Percentiles rank a stretch among this genome's conserved stretches.
phyloP scores from a whole-genome alignment of 2,113 vertebrate species.

The Delphinus delphis region DNA sequence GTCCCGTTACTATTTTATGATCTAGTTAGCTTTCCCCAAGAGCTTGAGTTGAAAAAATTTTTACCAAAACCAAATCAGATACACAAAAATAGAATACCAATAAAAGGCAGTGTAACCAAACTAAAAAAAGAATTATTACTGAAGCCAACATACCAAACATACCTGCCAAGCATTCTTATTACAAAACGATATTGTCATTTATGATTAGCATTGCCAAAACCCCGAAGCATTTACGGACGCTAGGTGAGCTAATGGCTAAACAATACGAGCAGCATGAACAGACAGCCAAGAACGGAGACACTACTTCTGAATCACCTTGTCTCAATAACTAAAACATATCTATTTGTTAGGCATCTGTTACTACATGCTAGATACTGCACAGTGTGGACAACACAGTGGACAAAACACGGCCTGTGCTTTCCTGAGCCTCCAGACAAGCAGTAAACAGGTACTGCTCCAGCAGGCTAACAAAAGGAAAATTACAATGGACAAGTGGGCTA shows the following conservation, averaged over 20 bases:
- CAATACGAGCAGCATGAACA: conserved; percentile 53
- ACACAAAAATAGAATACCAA: conserved; percentile 61
- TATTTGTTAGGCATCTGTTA: neutral
- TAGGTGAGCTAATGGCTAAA: conserved; percentile 63
- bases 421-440: neutral
- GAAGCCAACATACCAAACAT: conserved; percentile 71
- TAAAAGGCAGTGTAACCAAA: conserved; percentile 57
- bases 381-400: neutral
- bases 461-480: neutral
- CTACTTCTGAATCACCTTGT: conserved; percentile 67
- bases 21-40: conserved; percentile 10
- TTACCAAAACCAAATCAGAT: conserved; percentile 55
- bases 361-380: neutral
- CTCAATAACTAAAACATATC: neutral
- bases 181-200: conserved; percentile 73
- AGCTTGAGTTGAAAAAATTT: conserved; percentile 17
- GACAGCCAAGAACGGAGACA: conserved; percentile 79
- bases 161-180: conserved; percentile 64
- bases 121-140: conserved; percentile 74
- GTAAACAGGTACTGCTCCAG: neutral
- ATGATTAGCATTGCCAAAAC: conserved; percentile 68
- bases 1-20: conserved; percentile 27
- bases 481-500: neutral
- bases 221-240: conserved; percentile 65
- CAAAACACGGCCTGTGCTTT: neutral